phyloP scores from a whole-genome alignment of 2,888 invertebrate species.

The Plebejus melissa region DNA sequence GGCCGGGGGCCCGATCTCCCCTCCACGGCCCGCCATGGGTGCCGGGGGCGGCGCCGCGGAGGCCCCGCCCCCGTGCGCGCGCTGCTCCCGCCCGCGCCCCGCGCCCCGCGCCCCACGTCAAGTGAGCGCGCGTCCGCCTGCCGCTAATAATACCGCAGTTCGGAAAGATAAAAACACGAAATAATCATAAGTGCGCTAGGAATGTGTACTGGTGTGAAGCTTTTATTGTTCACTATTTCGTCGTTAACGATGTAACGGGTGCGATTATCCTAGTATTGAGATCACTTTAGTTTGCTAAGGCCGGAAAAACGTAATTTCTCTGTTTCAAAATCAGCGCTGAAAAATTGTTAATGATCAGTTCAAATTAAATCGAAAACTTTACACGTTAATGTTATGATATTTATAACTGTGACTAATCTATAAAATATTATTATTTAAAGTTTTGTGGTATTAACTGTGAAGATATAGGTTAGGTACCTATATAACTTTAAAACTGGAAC shows the following conservation, averaged over 20 bases:
- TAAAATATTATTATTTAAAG: too few species aligned
- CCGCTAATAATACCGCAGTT: constrained; percentile 69
- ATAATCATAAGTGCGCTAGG: constrained; percentile 74
- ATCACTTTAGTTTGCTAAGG: background rate
- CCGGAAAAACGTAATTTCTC: background rate
- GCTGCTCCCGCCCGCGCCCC: constrained; percentile 42
- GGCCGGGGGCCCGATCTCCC: constrained; percentile 71
- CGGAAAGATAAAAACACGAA: constrained; percentile 74
- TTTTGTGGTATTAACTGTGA: too few species aligned
- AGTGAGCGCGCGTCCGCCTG: constrained; percentile 39
- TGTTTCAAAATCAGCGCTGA: background rate
- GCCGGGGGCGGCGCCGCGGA: constrained; percentile 60
- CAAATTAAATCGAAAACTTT: background rate
- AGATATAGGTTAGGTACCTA: too few species aligned
- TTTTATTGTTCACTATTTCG: constrained; percentile 40
- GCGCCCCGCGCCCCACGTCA: constrained; percentile 40
- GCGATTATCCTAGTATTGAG: background rate
- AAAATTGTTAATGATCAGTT: background rate
- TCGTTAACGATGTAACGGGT: background rate
- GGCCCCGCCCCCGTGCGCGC: constrained; percentile 44
- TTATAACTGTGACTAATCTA: too few species aligned
- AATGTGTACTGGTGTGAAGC: constrained; percentile 67
- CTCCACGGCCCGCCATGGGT: constrained; percentile 64
- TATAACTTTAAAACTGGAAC: too few species aligned
- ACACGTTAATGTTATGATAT: too few species aligned